Evolutionary conservation across 2,888 invertebrate species (phyloP).

Genomic region (Morpho achilles): DNA sequence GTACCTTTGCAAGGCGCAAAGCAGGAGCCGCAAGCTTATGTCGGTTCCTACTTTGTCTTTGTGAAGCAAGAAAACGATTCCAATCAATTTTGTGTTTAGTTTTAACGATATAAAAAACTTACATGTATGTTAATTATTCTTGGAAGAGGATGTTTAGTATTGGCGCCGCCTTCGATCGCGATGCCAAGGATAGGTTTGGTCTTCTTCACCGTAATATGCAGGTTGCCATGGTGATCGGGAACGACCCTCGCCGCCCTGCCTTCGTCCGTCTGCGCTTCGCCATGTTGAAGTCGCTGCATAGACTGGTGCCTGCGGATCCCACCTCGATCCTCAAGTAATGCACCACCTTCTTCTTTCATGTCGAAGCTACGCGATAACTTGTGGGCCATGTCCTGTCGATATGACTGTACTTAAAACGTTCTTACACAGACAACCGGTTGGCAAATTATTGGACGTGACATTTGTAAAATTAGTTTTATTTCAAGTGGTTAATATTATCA

Average conservation of each 20-base stretch:
- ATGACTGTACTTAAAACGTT: conserved; percentile 30
- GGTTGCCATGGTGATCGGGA: conserved; percentile 92
- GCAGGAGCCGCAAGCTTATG: too few species aligned
- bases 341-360: conserved; percentile 91
- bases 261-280: conserved; percentile 73
- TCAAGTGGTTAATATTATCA: background rate
- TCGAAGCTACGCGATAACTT: conserved; percentile 92
- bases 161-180: conserved; percentile 98
- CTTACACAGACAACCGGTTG: conserved; percentile 22
- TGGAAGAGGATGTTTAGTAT: conserved; percentile 96
- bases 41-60: too few species aligned
- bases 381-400: conserved; percentile 88
- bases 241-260: conserved; percentile 82
- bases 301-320: conserved; percentile 87
- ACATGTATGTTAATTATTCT: conserved; percentile 98
- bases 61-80: too few species aligned
- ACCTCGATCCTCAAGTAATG: conserved; percentile 82
- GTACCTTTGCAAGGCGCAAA: too few species aligned
- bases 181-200: conserved; percentile 96
- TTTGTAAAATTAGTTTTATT: conserved; percentile 2
- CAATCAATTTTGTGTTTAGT: too few species aligned
- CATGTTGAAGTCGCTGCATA: conserved; percentile 86
- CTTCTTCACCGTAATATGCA: conserved; percentile 94
- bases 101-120: conserved; percentile 48
- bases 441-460: conserved; percentile 9